phyloP scores from a whole-genome alignment of 2,797 vertebrate genomes.

The Rhinella marina region DNA sequence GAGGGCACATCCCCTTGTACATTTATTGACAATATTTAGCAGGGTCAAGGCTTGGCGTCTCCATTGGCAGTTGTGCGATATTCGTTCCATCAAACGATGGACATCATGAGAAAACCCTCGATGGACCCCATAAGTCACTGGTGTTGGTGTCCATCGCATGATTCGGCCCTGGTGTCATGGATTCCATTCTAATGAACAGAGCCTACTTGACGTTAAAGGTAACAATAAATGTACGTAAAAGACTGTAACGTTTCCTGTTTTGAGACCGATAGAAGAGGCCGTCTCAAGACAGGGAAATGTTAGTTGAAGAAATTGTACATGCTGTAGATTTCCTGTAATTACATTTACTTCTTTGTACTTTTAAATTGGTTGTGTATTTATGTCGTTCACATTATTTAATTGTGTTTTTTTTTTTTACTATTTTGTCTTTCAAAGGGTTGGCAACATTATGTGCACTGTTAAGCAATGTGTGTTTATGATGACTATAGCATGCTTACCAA shows the following conservation, averaged over 20 bases:
- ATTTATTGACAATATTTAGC: slow-evolving; percentile 1
- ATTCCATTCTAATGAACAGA: too few relatives aligned
- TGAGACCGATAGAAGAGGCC: background rate
- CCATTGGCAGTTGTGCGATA: too few relatives aligned
- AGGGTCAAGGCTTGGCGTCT: background rate
- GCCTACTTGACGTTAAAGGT: background rate
- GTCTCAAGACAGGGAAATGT: background rate
- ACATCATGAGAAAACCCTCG: too few relatives aligned
- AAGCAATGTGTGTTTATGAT: too few relatives aligned
- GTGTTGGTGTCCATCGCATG: too few relatives aligned
- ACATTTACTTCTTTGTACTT: slow-evolving; percentile 77
- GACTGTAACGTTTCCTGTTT: background rate
- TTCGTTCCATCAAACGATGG: too few relatives aligned
- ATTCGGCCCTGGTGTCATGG: too few relatives aligned
- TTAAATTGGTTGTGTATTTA: slow-evolving; percentile 80
- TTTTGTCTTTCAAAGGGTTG: background rate
- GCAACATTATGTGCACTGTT: background rate
- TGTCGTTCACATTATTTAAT: slow-evolving; percentile 80
- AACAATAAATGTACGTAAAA: background rate
- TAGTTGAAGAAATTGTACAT: slow-evolving; percentile 69
- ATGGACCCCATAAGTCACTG: too few relatives aligned
- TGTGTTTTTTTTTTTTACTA: slow-evolving; percentile 53
- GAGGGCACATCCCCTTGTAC: background rate
- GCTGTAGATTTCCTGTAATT: slow-evolving; percentile 75
- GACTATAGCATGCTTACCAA: too few relatives aligned